Base-by-base conservation (phyloP, 2,797 vertebrate species). In the Megaceryle alcyon region DNA sequence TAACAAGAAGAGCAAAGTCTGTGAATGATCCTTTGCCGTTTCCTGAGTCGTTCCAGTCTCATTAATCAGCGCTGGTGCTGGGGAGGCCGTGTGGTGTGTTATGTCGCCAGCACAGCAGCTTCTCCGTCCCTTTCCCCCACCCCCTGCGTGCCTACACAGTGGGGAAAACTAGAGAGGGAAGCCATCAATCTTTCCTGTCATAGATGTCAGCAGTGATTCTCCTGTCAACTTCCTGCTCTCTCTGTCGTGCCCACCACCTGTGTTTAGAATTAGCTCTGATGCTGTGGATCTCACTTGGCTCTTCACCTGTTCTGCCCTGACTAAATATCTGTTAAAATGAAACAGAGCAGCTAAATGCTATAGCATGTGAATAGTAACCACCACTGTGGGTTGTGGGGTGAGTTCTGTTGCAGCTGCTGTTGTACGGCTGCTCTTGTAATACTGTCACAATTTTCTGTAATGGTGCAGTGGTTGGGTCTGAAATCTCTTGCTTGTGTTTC, bases 121-220 rank as follows among this genome's bases (percentile, higher is more conserved):
- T 98, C 98, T 99, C 98, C 98, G 91, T 98, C 98, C 98, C 98
- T 98, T 98, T 98, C 97, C 96, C 93, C 91, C 94, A 95, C 98
- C 95, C 98, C 98, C 98, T 48, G 98, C 97, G 92, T 98, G 99
- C 98, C 97, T 63, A 96, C 98, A 97, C 99, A 98, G 98, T 99
- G 98, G 99, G 99, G 97, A 97, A 96, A 99, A 98, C 97, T 98
- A 97, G 98, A 98, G 98, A 99, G 99, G 99, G 99, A 99, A 99
- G 97, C 99, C 99, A 99, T 99, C 99, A 99, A 99, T 99, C 99
- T 99, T 99, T 97, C 98, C 98, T 98, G 99, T 98, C 98, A 71
- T 92, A 97, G 97, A 97, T 98, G 99, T 99, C 99, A 99, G 98
- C 99, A 96, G 95, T 93, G 98, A 98, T 98, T 98, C 98, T 98